Evolutionary conservation across 1,140 invertebrate genomes (phyloP), one percentile per base, ranked within the genome.

Genomic region (Drosophila tristis): DNA sequence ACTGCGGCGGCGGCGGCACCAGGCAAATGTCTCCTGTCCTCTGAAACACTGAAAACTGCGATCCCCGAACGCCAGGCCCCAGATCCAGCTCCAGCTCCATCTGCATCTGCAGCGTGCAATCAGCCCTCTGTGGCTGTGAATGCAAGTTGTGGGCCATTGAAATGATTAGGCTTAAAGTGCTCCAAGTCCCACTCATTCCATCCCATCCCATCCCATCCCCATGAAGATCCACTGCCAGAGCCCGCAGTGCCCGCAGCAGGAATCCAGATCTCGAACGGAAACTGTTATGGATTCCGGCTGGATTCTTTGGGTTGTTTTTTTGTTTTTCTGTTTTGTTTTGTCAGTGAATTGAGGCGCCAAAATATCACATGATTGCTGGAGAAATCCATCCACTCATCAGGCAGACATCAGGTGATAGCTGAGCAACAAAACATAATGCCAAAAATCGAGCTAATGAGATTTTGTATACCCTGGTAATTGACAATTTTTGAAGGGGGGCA

Each of bases 91-190:
- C 7, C 15, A 39, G 6, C 35, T 70, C 42, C 71, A 66, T 43
- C 71, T 23, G 50, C 73, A 66, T 75, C 63, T 55, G 15, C 44
- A 70, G 29, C 29, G 2, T 35, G 9, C 31, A 9, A 16, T 25
- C 29, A 29, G 4, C 3, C 35, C 56, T 64, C 45, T 47, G 65
- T 7, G 31, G 29, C 4, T 20, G 56, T 44, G 65, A 63, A 56
- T 76, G 74, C 79, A 61, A 84, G 54, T 86, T 81, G 74, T 67
- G 73, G 54, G 73, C 82, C 78, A 86, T 85, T 77, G 59, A 78
- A 72, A 72, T 87, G 82, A 86, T 86, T 86, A 87, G 64, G 82
- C 60, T 60, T 81, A 87, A 86, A 86, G 82, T 87, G 81, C 82
- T 81, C 61, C 35, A 39, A 39, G 35, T 13, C 35, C 35, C 35